phyloP scores from a whole-genome alignment of 2,888 invertebrate genomes.

The Desoria tigrina region DNA sequence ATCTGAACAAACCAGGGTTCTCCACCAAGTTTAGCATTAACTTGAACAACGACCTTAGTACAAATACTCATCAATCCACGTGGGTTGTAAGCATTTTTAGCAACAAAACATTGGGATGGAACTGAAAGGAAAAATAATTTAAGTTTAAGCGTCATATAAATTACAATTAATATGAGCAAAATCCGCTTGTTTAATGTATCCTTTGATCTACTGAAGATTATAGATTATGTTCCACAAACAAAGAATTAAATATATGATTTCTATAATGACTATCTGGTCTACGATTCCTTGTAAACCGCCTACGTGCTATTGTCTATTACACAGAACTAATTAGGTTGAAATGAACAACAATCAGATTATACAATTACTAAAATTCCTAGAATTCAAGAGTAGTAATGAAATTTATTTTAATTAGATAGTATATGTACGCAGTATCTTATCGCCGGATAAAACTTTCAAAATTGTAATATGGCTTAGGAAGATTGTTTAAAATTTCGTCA shows the following conservation, averaged over 20 bases:
- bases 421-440: too few relatives aligned
- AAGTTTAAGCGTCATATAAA: slow-evolving; percentile 1
- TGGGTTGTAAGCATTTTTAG: slow-evolving; percentile 33
- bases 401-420: not conserved
- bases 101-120: slow-evolving; percentile 45
- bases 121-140: slow-evolving; percentile 40
- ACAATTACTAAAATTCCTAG: too few relatives aligned
- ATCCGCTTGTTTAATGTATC: not conserved
- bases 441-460: too few relatives aligned
- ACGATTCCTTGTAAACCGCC: too few relatives aligned
- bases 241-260: too few relatives aligned
- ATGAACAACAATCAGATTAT: too few relatives aligned
- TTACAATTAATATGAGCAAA: not conserved
- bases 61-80: slow-evolving; percentile 35
- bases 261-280: too few relatives aligned
- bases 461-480: too few relatives aligned
- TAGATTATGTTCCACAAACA: not conserved
- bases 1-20: slow-evolving; percentile 79
- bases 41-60: slow-evolving; percentile 61
- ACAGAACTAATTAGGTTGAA: too few relatives aligned
- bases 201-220: not conserved
- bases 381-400: not conserved
- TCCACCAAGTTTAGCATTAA: slow-evolving; percentile 73
- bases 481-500: too few relatives aligned
- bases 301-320: too few relatives aligned